Base-by-base conservation (phyloP, 2,888 invertebrate genomes). In the Congeria kusceri region DNA sequence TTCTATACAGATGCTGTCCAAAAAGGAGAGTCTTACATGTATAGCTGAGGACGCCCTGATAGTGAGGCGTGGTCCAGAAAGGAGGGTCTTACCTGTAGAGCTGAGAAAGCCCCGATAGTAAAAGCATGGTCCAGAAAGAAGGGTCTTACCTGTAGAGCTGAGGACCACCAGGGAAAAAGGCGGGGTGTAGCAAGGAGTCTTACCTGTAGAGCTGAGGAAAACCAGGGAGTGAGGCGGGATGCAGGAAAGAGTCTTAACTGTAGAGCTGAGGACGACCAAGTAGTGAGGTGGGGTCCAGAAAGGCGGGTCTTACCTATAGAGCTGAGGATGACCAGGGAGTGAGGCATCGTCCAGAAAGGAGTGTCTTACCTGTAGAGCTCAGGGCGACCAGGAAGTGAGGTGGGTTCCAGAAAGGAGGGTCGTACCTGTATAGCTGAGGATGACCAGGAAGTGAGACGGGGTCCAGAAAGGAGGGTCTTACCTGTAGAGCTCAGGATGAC, bases 211-310 rank as follows among this genome's bases (percentile, higher is more conserved):
- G 4, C 39, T 39, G 39, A 39, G 39, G 39, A 7, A 13, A 1
- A 39, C 39, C 39, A 39, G 39, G 39, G 39, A 39, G 39, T 39
- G 1, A 13, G 3, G 15, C 39, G 15, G 3, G 39, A 9, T 39
- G 1, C 39, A 39, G 3, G 15, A 15, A 39, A 15, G 11, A 39
- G 39, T 3, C 39, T 9, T 5, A 39, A 11, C 74, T 70, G 64
- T 74, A 74, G 15, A 70, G 61, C 49, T 78, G 75, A 56, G 78
- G 71, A 15, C 80, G 67, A 15, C 82, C 76, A 15, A 78, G 39
- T n/a, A 85, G 64, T 44, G 78, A 73, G 11, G 76, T 74, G 1
- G 86, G 85, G 63, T 85, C 83, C 29, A 80, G 65, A 44, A 80
- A 85, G 9, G 82, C 61, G 39, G 80, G 27, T 23, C 83, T 83